Base-by-base conservation (phyloP, 2,113 vertebrate genomes). In the Dendropsophus ebraccatus region DNA sequence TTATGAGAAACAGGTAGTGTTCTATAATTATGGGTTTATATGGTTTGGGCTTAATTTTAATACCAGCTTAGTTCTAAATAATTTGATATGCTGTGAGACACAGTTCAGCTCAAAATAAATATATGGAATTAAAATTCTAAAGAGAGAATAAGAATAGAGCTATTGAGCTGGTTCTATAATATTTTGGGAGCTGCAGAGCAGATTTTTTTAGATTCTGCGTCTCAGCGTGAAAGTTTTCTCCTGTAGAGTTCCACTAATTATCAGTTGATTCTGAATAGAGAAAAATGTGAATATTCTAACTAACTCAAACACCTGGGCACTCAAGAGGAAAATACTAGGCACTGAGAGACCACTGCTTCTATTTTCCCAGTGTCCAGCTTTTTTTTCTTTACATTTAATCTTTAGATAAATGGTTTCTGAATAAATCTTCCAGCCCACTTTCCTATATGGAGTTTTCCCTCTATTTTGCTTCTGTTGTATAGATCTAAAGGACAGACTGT, bases 61-160 rank as follows among this genome's bases (percentile, higher is more conserved):
- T 54, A 32, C 25, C 25, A 54, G 47, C 49, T 77, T 77, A 77
- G 17, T 32, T 54, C 28, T 54, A 12, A 77, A 77, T 32, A 54
- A 77, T 77, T 10, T 52, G 14, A 30, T 77, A 77, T 70, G 19
- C 35, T 37, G 65, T 37, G 67, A 23, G 67, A 23, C 16, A 70
- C 10, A 41, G 5, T 69, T 69, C 30, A 69, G 19, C 19, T 23
- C 8, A 9, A 37, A 70, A 41, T 52, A 49, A 74, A 73, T 73
- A n/a, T 21, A 73, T 45, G 70, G 37, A 73, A 73, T 73, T 45
- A 73, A 73, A 45, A 45, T 73, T 45, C 19, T 73, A 11, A 21
- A 45, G 45, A 30, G 41, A 49, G 25, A 28, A 28, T 23, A 8
- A 21, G 25, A 76, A 49, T 30, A 76, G 14, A 32, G 23, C 23